These are phyloP conservation scores for Vanessa cardui DNA, from an alignment of 2,888 invertebrate species.

Conservation along the genomic window DNA sequence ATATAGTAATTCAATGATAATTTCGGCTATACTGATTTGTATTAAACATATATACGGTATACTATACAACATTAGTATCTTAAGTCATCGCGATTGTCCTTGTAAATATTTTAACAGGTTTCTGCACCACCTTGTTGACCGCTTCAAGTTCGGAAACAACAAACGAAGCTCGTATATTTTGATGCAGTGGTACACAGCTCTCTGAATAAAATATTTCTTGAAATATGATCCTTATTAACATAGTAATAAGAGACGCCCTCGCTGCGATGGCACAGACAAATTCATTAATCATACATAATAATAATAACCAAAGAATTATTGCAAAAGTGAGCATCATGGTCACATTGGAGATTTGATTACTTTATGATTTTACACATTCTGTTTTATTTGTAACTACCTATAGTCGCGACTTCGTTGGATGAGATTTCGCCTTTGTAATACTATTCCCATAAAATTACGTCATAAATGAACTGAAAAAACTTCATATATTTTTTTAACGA, in stretches of 20 bases:
- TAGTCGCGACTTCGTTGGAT: neutral
- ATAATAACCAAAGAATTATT: slow-evolving; percentile 33
- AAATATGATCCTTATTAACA: slow-evolving; percentile 17
- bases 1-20: no score
- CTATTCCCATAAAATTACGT: no score
- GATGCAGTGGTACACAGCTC: slow-evolving; percentile 10
- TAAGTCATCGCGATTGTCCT: slow-evolving; percentile 51
- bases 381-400: neutral
- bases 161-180: slow-evolving; percentile 31
- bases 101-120: slow-evolving; percentile 57
- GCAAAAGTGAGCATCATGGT: slow-evolving; percentile 37
- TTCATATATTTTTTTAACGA: no score
- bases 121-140: slow-evolving; percentile 43
- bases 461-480: no score
- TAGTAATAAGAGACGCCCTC: slow-evolving; percentile 19
- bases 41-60: slow-evolving; percentile 21
- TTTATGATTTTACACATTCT: slow-evolving; percentile 13
- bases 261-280: slow-evolving; percentile 11
- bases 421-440: neutral
- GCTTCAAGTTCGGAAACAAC: slow-evolving; percentile 38
- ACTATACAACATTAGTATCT: slow-evolving; percentile 28
- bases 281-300: slow-evolving; percentile 29
- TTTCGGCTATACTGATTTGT: neutral
- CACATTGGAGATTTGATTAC: slow-evolving; percentile 27
- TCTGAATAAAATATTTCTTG: slow-evolving; percentile 10